These are phyloP conservation scores for Caenorhabditis uteleia DNA, from an alignment of 2,888 invertebrate species.

Conservation along the genomic window DNA sequence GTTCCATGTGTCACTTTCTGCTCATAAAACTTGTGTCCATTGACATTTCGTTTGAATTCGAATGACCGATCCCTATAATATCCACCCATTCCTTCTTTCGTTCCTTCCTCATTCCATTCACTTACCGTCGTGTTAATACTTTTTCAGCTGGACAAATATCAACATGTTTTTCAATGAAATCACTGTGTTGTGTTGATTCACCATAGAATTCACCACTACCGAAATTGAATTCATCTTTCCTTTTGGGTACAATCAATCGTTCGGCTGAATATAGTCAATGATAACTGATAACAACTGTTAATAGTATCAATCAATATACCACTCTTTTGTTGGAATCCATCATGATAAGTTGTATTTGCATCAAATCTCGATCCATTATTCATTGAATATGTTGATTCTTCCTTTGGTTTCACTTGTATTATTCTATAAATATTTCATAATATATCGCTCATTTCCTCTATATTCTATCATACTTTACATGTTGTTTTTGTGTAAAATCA, in stretches of 20 bases:
- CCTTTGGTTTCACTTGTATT: constrained; percentile 31
- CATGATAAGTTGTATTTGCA: constrained; percentile 36
- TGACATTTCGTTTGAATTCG: constrained; percentile 37
- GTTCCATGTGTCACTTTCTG: constrained; percentile 42
- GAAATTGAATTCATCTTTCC: constrained; percentile 24
- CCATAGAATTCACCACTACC: constrained; percentile 40
- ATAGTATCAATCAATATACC: constrained; percentile 9
- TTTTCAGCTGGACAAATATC: constrained; percentile 56
- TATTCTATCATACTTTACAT: constrained; percentile 10
- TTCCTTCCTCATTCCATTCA: neutral
- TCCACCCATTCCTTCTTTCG: neutral
- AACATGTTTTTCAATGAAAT: constrained; percentile 43
- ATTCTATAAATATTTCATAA: constrained; percentile 16
- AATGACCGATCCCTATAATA: constrained; percentile 42
- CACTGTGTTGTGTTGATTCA: constrained; percentile 45
- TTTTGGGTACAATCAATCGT: constrained; percentile 11
- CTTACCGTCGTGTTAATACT: constrained; percentile 45
- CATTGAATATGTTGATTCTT: constrained; percentile 7
- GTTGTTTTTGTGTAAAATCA: constrained; percentile 27
- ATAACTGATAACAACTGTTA: too few species aligned
- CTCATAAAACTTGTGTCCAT: constrained; percentile 44
- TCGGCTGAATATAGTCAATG: constrained; percentile 13
- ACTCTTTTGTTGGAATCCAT: constrained; percentile 29
- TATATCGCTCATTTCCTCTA: neutral
- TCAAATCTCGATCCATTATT: constrained; percentile 17